Conservation (phyloP, 2,888 invertebrate genomes). For the Emmelina monodactyla region DNA sequence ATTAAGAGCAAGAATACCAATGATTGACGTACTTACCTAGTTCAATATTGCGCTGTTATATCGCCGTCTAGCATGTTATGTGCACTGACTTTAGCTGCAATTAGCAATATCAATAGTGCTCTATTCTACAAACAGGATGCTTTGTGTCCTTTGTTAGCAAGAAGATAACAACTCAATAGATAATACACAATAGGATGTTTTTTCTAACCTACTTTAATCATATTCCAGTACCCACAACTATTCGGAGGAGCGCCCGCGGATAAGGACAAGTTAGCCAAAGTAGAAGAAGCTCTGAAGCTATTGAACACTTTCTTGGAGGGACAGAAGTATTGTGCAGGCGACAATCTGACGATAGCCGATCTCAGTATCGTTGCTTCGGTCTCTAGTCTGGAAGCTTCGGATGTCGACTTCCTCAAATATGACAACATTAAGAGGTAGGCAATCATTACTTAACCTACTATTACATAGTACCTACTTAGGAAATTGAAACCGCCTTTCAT, state of each 20-base stretch:
- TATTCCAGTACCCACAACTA: constrained; percentile 66
- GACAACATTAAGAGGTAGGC: constrained; percentile 71
- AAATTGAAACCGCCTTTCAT: too few relatives aligned
- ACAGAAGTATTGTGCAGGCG: constrained; percentile 75
- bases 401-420: constrained; percentile 73
- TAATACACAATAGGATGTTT: background rate
- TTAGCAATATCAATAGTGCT: too few relatives aligned
- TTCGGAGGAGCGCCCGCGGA: constrained; percentile 70
- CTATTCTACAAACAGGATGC: too few relatives aligned
- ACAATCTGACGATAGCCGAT: constrained; percentile 80
- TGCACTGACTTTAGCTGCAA: too few relatives aligned
- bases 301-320: constrained; percentile 77
- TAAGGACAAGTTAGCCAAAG: constrained; percentile 71
- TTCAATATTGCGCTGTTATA: too few relatives aligned
- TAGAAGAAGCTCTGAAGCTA: constrained; percentile 72
- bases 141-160: too few relatives aligned
- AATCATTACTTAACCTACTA: too few relatives aligned
- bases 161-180: too few relatives aligned
- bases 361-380: constrained; percentile 72
- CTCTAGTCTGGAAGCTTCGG: constrained; percentile 73
- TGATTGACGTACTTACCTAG: too few relatives aligned
- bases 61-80: too few relatives aligned
- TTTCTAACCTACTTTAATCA: background rate
- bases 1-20: too few relatives aligned
- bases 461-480: too few relatives aligned